Evolutionary conservation across 2,113 vertebrate genomes (phyloP).

Genomic region (Pitta sordida): DNA sequence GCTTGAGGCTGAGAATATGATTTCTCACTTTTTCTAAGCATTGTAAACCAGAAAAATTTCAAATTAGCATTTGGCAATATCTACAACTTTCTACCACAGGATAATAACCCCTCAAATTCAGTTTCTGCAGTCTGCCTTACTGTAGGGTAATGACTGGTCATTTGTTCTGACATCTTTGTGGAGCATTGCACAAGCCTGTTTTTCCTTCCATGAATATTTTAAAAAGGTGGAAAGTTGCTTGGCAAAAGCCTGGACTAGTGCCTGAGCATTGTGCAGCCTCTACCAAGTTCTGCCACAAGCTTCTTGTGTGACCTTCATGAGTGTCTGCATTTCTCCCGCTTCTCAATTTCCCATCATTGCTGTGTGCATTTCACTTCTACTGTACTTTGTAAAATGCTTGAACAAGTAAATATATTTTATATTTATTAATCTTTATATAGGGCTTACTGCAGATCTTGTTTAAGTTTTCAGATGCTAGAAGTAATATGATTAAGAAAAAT

Average conservation of each 20-base stretch:
- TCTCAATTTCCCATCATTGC: neutral
- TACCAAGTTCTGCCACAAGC: neutral
- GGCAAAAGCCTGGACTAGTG: neutral
- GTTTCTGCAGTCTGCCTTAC: neutral
- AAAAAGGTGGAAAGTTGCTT: neutral
- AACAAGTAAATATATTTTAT: neutral
- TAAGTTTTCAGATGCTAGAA: neutral
- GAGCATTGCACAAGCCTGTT: neutral
- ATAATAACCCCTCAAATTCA: neutral
- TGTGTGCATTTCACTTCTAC: neutral
- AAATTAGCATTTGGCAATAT: constrained; percentile 3
- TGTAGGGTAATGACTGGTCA: neutral
- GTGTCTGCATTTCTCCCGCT: neutral
- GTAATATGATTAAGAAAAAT: neutral
- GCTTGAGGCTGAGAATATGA: neutral
- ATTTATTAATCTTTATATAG: neutral
- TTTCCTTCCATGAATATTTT: neutral
- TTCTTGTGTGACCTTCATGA: neutral
- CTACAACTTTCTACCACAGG: neutral
- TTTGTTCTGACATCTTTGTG: neutral
- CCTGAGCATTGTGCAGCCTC: neutral
- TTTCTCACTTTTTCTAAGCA: neutral
- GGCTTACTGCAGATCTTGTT: neutral
- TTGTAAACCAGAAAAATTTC: neutral
- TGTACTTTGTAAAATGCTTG: neutral